These are phyloP conservation scores for Solenopsis invicta DNA, from an alignment of 1,140 invertebrate genomes.

Conservation along the genomic window DNA sequence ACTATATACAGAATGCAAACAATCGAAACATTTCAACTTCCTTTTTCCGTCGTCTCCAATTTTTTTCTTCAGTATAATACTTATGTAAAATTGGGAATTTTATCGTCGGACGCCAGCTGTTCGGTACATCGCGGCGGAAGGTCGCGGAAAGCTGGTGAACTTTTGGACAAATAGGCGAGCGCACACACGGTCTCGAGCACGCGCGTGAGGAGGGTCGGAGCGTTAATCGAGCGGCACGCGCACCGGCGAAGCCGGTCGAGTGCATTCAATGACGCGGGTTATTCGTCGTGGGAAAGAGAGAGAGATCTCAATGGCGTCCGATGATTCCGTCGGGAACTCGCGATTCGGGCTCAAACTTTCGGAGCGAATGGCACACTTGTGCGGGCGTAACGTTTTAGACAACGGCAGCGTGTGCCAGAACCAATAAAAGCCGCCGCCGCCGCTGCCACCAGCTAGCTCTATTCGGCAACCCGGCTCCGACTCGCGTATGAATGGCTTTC, in stretches of 20 bases:
- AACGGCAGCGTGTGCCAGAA: constrained; percentile 52
- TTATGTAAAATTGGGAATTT: constrained; percentile 32
- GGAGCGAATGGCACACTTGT: constrained; percentile 4
- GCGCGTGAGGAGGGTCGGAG: background rate
- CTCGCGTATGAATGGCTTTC: constrained; percentile 53
- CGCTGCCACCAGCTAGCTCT: background rate
- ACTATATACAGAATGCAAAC: background rate
- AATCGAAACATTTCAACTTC: too few relatives aligned
- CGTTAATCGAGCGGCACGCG: constrained; percentile 61
- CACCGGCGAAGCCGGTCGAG: background rate
- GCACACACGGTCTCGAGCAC: background rate
- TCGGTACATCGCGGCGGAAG: background rate
- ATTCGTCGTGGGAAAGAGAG: background rate
- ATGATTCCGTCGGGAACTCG: constrained; percentile 57
- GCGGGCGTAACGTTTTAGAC: constrained; percentile 40
- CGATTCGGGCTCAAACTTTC: constrained; percentile 50
- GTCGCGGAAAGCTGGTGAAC: constrained; percentile 7
- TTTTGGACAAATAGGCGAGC: constrained; percentile 11
- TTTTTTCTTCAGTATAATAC: background rate
- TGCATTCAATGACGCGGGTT: constrained; percentile 44
- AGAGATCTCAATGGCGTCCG: constrained; percentile 22
- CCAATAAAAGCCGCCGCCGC: constrained; percentile 60
- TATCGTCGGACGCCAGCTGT: background rate
- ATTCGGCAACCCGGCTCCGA: constrained; percentile 30
- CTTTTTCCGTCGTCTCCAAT: background rate